A percentile compares a stretch with the other conserved stretches of the same genome.
Conservation (phyloP, 2,113 vertebrate species). For the Rhinichthys klamathensis region DNA sequence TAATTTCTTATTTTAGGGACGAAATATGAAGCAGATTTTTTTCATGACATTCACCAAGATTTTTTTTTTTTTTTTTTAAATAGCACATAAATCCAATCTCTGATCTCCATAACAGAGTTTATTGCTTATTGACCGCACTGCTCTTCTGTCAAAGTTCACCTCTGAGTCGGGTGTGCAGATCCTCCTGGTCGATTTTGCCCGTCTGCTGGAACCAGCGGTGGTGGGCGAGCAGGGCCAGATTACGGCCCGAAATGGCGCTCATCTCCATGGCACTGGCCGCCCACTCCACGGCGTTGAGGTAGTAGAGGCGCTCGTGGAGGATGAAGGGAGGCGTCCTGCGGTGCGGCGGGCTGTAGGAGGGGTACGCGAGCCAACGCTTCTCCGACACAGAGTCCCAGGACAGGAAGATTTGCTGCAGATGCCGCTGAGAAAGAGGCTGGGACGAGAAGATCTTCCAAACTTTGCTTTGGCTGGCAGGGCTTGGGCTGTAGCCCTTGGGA, state of each 20-base stretch:
- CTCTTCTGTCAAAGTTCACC: slow-evolving; percentile 79
- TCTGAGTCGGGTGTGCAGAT: slow-evolving; percentile 83
- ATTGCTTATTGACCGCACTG: background rate
- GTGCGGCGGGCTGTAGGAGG: slow-evolving; percentile 75
- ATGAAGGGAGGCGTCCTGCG: slow-evolving; percentile 82
- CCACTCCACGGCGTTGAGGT: slow-evolving; percentile 86
- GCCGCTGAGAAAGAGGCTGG: slow-evolving; percentile 74
- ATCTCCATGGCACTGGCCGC: slow-evolving; percentile 92
- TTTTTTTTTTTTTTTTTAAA: background rate
- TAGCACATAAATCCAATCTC: background rate
- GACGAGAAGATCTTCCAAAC: slow-evolving; percentile 90
- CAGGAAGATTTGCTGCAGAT: slow-evolving; percentile 81
- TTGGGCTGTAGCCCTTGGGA: slow-evolving; percentile 42
- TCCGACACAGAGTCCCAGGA: slow-evolving; percentile 78
- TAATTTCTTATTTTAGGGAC: no score
- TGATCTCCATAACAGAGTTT: background rate
- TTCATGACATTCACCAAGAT: background rate
- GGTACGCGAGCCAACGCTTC: slow-evolving; percentile 86
- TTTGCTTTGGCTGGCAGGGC: slow-evolving; percentile 48
- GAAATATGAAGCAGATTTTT: no score
- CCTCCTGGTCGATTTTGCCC: slow-evolving; percentile 84
- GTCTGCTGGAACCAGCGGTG: slow-evolving; percentile 84
- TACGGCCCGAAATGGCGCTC: slow-evolving; percentile 86
- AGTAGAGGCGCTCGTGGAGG: slow-evolving; percentile 86
- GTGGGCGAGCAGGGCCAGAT: slow-evolving; percentile 85